phyloP scores from a whole-genome alignment of 2,888 invertebrate genomes.

The Paralinhomoeus sp. region DNA sequence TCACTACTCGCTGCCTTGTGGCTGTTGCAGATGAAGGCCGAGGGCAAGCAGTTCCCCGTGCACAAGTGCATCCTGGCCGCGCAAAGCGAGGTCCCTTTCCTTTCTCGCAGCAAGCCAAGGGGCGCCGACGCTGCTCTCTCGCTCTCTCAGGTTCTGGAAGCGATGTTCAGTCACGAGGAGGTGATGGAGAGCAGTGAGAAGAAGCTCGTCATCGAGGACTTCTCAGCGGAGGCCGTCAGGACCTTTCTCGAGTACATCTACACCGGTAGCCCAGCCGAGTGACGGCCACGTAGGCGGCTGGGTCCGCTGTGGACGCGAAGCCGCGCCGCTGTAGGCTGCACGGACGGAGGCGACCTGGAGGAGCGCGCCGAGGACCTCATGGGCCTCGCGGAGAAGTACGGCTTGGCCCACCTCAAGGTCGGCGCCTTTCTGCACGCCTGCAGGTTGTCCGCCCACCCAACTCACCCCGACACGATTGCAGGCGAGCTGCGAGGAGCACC shows the following conservation, averaged over 20 bases:
- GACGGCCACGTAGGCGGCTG: not conserved
- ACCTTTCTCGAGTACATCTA: slow-evolving; percentile 17
- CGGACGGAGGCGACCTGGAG: too few relatives aligned
- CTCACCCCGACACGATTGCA: not conserved
- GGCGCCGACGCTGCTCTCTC: too few relatives aligned
- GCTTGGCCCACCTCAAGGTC: slow-evolving; percentile 16
- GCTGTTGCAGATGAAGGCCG: too few relatives aligned
- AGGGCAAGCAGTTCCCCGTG: too few relatives aligned
- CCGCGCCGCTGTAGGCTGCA: too few relatives aligned
- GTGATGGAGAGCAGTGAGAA: slow-evolving; percentile 10
- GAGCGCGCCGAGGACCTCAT: too few relatives aligned
- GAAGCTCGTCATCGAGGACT: slow-evolving; percentile 11
- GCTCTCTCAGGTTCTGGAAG: slow-evolving; percentile 19
- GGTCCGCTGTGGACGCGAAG: too few relatives aligned
- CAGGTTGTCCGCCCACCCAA: too few relatives aligned
- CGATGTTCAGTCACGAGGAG: slow-evolving; percentile 18
- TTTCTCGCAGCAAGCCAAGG: too few relatives aligned
- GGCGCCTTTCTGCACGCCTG: too few relatives aligned
- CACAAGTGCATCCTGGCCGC: slow-evolving; percentile 20
- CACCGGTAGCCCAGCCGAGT: slow-evolving; percentile 7
- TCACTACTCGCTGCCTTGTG: too few relatives aligned
- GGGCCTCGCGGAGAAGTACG: slow-evolving; percentile 24
- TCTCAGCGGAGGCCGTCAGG: slow-evolving; percentile 12
- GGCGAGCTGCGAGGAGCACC: not conserved
- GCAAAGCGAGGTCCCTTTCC: too few relatives aligned